Conservation (phyloP, 2,888 invertebrate species). For the Drosophila fungiperda region DNA sequence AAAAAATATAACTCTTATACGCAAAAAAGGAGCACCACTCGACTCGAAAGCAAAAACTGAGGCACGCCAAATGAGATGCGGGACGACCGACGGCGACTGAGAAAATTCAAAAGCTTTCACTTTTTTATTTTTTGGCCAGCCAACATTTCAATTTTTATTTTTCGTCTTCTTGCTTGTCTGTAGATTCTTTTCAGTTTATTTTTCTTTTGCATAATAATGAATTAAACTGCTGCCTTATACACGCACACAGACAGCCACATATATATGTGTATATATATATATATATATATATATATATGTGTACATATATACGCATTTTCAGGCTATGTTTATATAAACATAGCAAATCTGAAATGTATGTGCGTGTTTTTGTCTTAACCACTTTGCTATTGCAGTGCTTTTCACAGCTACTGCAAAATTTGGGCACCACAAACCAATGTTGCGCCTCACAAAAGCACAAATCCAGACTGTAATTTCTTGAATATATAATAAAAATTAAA, state of each 20-base stretch:
- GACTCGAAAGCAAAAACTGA: conserved; percentile 24
- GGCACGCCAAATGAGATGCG: conserved; percentile 9
- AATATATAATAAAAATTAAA: not conserved
- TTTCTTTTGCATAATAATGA: conserved; percentile 66
- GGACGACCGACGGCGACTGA: conserved; percentile 25
- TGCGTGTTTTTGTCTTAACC: conserved; percentile 43
- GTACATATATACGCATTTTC: conserved; percentile 1
- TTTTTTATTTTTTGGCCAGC: conserved; percentile 57
- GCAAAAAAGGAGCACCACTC: conserved; percentile 40
- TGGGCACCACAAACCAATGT: conserved; percentile 28
- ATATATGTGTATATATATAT: conserved; percentile 1
- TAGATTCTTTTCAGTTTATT: conserved; percentile 41
- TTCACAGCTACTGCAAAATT: conserved; percentile 29
- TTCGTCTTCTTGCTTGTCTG: conserved; percentile 20
- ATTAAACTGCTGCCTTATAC: conserved; percentile 61
- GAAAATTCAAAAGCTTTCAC: conserved; percentile 60
- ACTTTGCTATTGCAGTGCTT: conserved; percentile 43
- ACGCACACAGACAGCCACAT: conserved; percentile 19
- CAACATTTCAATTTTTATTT: conserved; percentile 22
- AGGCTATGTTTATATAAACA: conserved; percentile 8
- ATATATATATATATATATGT: conserved; percentile 4
- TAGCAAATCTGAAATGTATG: conserved; percentile 32
- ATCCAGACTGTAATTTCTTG: conserved; percentile 5
- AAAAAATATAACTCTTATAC: conserved; percentile 60
- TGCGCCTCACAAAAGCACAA: conserved; percentile 13